Evolutionary conservation across 23 tunicate genomes (phyloP).

Genomic region (Aplidium turbinatum): DNA sequence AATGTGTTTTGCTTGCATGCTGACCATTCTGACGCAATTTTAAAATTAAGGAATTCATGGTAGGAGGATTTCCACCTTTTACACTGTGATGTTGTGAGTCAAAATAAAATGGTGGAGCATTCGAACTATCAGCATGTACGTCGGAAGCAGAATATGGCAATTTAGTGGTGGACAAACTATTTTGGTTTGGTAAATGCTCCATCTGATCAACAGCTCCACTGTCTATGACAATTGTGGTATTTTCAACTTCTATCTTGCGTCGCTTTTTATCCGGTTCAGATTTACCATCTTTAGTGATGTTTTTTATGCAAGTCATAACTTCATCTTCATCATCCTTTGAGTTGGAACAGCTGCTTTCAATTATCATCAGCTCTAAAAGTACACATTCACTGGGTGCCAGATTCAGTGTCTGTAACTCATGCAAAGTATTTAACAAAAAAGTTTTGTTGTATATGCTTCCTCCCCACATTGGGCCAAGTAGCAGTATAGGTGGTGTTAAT

Average conservation of each 20-base stretch:
- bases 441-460: constrained; percentile 50
- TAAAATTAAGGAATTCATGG: constrained; percentile 22
- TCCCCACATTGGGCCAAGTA: constrained; percentile 73
- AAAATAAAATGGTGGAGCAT: constrained; percentile 45
- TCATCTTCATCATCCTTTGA: constrained; percentile 13
- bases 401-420: neutral
- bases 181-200: neutral
- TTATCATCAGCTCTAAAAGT: constrained; percentile 25
- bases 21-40: constrained; percentile 41
- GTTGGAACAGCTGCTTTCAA: constrained; percentile 61
- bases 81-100: constrained; percentile 54
- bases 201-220: neutral
- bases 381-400: neutral
- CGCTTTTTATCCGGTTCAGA: constrained; percentile 21
- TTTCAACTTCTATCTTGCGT: constrained; percentile 7
- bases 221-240: neutral
- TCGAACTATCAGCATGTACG: neutral
- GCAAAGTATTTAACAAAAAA: constrained; percentile 27
- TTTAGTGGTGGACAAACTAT: too few relatives aligned
- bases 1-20: constrained; percentile 68
- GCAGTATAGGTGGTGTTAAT: constrained; percentile 35
- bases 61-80: constrained; percentile 65
- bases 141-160: neutral
- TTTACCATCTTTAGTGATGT: neutral
- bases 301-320: neutral